phyloP scores from a whole-genome alignment of 2,797 vertebrate species.

The Cryptoprocta ferox region DNA sequence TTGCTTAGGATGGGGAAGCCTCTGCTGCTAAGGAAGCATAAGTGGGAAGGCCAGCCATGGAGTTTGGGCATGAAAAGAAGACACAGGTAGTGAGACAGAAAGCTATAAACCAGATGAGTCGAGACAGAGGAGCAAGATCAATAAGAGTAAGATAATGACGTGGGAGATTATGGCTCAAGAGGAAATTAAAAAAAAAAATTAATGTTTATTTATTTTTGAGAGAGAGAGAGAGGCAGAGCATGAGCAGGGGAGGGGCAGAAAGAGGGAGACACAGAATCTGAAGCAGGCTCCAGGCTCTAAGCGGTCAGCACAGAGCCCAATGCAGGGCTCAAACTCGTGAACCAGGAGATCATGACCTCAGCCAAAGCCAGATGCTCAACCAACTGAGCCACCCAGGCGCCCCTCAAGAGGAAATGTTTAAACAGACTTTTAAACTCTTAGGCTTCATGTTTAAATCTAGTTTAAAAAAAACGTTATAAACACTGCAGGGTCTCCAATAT shows the following conservation, averaged over 20 bases:
- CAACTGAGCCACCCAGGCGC: too few relatives aligned
- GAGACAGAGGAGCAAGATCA: not conserved
- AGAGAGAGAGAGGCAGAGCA: too few relatives aligned
- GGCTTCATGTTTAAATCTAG: not conserved
- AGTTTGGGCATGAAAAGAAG: not conserved
- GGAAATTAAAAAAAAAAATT: not conserved
- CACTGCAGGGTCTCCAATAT: not conserved
- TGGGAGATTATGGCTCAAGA: not conserved
- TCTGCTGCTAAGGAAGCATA: not conserved
- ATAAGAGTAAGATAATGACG: not conserved
- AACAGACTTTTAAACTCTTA: slow-evolving; percentile 8
- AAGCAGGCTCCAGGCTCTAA: too few relatives aligned
- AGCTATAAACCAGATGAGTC: fast-evolving
- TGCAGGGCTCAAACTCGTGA: too few relatives aligned
- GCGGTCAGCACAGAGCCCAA: too few relatives aligned
- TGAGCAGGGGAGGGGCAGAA: too few relatives aligned
- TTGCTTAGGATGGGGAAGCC: not conserved
- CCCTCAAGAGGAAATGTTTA: not conserved
- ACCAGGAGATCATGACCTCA: too few relatives aligned
- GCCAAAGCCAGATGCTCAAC: too few relatives aligned
- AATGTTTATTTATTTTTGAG: too few relatives aligned
- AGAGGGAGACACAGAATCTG: too few relatives aligned
- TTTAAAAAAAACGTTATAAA: not conserved
- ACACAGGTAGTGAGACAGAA: not conserved
- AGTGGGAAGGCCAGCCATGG: not conserved